Base-by-base conservation (phyloP, 2,888 invertebrate species). In the Mesopsocus fuscifrons region DNA sequence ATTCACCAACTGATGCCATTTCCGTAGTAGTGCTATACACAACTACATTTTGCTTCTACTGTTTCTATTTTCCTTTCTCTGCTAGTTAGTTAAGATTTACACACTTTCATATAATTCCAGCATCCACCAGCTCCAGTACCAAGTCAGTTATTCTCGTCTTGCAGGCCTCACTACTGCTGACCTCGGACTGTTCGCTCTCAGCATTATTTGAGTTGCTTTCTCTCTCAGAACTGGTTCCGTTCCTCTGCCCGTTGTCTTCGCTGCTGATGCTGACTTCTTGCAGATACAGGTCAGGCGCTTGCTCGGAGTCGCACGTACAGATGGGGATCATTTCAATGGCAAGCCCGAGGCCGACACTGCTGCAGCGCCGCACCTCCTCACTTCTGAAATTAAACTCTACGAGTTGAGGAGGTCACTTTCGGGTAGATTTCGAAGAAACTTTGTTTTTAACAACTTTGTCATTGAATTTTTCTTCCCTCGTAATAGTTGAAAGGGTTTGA, bases 271-370 rank as follows among this genome's bases (percentile, higher is more conserved):
- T 53, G 8, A 52, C 51, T 31, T 57, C 56, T 11, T 52, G 57
- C 41, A 62, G 58, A 52, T 78, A 78, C 46, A 79, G 59, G 53
- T 78, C 77, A 0, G 78, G 79, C 1, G 79, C 79, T 53, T 77
- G 74, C 43, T 73, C 68, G 40, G 76, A 74, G 41, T 75, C 71
- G 46, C 78, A 78, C 1, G 72, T 77, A 55, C 69, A 73, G 40
- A 78, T 77, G 1, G 78, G 79, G 48, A 75, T 68, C 60, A 78
- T 78, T 51, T 79, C 79, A 48, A 79, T 53, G 0, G 79, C 74
- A 8, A 74, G 58, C 2, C 79, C 79, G 2, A 78, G 63, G 0
- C 75, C 78, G 50, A 76, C 78, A 35, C 67, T 67, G 5, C 74
- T 69, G 51, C 72, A 72, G 11, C 68, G 63, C 51, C 68, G 67